Base-by-base conservation (phyloP, 2,888 invertebrate genomes). In the Rotaria sp. region DNA sequence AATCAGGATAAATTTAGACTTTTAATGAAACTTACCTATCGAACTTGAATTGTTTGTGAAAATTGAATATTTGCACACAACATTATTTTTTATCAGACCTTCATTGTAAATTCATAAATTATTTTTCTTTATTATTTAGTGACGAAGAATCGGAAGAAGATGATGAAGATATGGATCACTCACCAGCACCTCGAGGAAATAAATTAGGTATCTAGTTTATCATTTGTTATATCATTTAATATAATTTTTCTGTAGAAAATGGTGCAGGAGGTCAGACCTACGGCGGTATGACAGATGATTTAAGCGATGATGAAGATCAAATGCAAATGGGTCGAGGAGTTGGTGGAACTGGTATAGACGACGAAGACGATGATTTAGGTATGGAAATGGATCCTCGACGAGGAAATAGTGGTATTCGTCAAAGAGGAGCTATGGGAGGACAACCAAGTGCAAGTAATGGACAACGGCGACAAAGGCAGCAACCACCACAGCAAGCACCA, bases 61-160 rank as follows among this genome's bases (percentile, higher is more conserved):
- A 45, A 13, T 45, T 45, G 3, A 45, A 45, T 45, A 45, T 45
- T 8, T 45, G 8, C 2, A 45, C n/a, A n/a, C n/a, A n/a, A n/a
- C n/a, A n/a, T n/a, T n/a, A 45, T 45, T 8, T 15, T 15, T 52
- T 21, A 3, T 52, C 3, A 52, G 52, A 52, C 24, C 5, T 52
- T 21, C 5, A 52, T 24, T 52, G 4, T 52, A 52, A 52, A 48
- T 15, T 48, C 13, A 48, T 48, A 15, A 52, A 24, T 50, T 50
- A 18, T 50, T 13, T 59, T 30, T 21, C 26, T 59, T 15, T 67
- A 15, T 35, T 21, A 35, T 38, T 21, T 67, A 86, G 75, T 50
- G 86, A 48, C 21, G 55, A 52, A 13, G 85, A 85, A n/a, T 45
- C 52, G 67, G 86, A 86, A 15, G 74, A 86, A 8, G 84, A 86